These are phyloP conservation scores for Eulemur rubriventer DNA, from an alignment of 2,797 vertebrate genomes.

Conservation along the genomic window DNA sequence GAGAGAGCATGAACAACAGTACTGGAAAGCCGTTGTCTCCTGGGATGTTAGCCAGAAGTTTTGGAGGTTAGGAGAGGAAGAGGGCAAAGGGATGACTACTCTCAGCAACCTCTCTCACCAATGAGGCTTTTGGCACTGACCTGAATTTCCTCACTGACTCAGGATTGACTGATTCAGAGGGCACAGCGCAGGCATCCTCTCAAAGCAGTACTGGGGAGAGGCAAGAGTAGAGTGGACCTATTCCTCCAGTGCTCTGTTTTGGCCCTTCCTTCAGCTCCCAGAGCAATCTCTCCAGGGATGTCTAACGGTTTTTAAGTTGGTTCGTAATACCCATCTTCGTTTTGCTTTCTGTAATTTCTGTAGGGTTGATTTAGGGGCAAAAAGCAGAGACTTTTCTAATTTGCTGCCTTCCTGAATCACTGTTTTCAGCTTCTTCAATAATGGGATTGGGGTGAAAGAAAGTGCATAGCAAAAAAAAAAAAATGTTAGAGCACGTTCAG, in stretches of 20 bases:
- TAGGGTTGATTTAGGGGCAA: background rate
- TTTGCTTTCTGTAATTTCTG: background rate
- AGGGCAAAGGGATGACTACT: background rate
- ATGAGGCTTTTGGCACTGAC: background rate
- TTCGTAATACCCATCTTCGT: background rate
- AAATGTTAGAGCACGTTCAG: background rate
- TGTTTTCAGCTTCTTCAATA: background rate
- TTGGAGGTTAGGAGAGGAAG: background rate
- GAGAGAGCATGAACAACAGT: background rate
- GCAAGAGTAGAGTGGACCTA: background rate
- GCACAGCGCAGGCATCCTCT: background rate
- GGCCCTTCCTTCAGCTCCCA: background rate
- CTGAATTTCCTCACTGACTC: background rate
- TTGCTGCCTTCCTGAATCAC: background rate
- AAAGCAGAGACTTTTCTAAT: background rate
- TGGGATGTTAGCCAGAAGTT: background rate
- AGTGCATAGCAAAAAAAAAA: constrained; percentile 37
- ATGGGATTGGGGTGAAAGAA: constrained; percentile 54
- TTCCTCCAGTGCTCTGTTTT: background rate
- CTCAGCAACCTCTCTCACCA: background rate
- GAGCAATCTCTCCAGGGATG: background rate
- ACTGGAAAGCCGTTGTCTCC: background rate
- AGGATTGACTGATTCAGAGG: background rate
- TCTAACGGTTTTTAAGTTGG: background rate
- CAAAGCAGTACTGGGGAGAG: background rate